Conservation (phyloP, 2,797 vertebrate species). For the Hoplostethus mediterraneus region DNA sequence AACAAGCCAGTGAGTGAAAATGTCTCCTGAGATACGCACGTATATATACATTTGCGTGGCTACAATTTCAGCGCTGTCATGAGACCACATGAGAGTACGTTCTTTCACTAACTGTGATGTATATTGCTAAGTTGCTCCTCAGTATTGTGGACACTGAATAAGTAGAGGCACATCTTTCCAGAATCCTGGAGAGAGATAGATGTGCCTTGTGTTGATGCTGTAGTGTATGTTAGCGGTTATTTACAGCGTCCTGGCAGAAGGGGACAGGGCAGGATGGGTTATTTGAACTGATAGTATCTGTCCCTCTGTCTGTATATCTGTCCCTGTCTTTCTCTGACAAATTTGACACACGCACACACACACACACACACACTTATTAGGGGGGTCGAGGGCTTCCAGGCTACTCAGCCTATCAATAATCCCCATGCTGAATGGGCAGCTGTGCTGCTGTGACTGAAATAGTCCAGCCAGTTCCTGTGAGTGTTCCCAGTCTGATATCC, state of each 20-base stretch:
- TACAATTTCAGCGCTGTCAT: background rate
- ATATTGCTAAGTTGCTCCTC: background rate
- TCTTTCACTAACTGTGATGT: background rate
- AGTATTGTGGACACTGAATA: constrained; percentile 9
- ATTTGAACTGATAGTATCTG: constrained; percentile 33
- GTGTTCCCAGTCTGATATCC: constrained; percentile 73
- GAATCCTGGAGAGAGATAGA: constrained; percentile 8
- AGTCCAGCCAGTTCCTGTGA: constrained; percentile 73
- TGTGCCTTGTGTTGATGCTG: constrained; percentile 7
- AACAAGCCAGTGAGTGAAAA: constrained; percentile 39
- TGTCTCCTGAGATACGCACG: constrained; percentile 24
- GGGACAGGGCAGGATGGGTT: constrained; percentile 35
- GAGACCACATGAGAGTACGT: constrained; percentile 13
- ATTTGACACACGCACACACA: background rate
- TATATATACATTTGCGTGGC: constrained; percentile 18
- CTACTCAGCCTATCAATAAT: constrained; percentile 75
- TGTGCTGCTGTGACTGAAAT: constrained; percentile 76
- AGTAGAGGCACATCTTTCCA: constrained; percentile 8
- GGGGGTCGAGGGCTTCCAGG: constrained; percentile 42
- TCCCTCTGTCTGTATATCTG: constrained; percentile 7
- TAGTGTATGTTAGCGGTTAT: constrained; percentile 34
- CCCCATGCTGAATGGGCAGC: constrained; percentile 73
- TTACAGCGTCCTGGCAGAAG: constrained; percentile 31
- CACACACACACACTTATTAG: constrained; percentile 23
- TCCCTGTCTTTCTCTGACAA: background rate